Percentiles rank a stretch among this genome's conserved stretches.
Evolutionary conservation across 1,140 invertebrate genomes (phyloP).

Genomic region (Caenorhabditis brenneri): DNA sequence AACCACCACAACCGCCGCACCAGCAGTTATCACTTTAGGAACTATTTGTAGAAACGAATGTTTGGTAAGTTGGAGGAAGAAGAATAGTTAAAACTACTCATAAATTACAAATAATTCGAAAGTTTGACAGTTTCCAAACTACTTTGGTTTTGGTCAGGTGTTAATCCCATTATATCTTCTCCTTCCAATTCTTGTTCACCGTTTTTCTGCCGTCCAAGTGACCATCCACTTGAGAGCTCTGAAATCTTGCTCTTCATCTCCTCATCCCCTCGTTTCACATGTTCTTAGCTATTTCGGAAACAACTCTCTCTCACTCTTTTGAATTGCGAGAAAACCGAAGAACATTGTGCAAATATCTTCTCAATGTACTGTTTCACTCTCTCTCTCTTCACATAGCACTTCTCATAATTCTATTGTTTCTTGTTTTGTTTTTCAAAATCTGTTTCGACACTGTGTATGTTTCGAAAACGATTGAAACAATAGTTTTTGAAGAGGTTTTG

Average conservation of each 20-base stretch:
- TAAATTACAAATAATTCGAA: too few species aligned
- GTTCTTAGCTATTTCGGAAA: conserved; percentile 35
- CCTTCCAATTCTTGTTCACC: background rate
- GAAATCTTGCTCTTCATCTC: conserved; percentile 20
- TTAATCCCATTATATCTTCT: background rate
- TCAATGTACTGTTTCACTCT: background rate
- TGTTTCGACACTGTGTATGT: background rate
- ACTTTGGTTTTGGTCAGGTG: background rate
- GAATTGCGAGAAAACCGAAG: conserved; percentile 5
- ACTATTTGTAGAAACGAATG: conserved; percentile 29
- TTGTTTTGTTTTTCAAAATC: background rate
- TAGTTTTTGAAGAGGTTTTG: background rate
- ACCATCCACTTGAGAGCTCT: conserved; percentile 19
- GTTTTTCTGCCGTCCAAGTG: conserved; percentile 16
- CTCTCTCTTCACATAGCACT: background rate
- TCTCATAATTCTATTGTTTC: conserved; percentile 43
- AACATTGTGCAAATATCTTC: conserved; percentile 20
- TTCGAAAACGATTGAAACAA: background rate
- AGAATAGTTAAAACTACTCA: background rate
- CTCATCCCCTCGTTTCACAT: background rate
- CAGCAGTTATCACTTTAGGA: background rate
- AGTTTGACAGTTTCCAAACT: too few species aligned
- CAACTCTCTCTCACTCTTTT: background rate
- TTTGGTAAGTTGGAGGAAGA: background rate
- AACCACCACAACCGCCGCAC: background rate